Evolutionary conservation across 2,113 vertebrate genomes (phyloP).

Genomic region (Elgaria multicarinata): DNA sequence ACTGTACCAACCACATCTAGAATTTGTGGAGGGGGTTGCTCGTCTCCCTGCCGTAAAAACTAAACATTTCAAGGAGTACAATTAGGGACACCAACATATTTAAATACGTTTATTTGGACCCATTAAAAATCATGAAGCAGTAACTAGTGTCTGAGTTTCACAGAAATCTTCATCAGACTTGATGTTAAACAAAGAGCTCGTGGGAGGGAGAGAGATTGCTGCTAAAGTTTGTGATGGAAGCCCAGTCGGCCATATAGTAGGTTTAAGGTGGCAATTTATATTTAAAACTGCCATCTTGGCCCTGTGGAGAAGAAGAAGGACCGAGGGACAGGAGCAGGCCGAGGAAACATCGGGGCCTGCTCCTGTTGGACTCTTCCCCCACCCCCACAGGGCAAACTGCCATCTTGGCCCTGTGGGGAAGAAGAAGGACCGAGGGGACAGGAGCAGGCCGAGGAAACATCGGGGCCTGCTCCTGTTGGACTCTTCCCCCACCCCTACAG

Average conservation of each 20-base stretch:
- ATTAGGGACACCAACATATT: not conserved
- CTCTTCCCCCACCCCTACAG: too few relatives aligned
- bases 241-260: not conserved
- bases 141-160: not conserved
- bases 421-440: too few relatives aligned
- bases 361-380: too few relatives aligned
- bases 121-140: too few relatives aligned
- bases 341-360: too few relatives aligned
- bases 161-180: not conserved
- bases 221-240: not conserved
- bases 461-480: too few relatives aligned
- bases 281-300: too few relatives aligned
- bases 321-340: too few relatives aligned
- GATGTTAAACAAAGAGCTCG: not conserved
- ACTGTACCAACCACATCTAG: not conserved
- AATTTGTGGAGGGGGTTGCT: not conserved
- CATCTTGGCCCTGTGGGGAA: too few relatives aligned
- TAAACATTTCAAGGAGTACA: not conserved
- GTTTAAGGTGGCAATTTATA: not conserved
- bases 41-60: not conserved
- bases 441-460: too few relatives aligned
- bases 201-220: not conserved
- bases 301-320: too few relatives aligned
- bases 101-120: not conserved
- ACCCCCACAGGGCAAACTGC: too few relatives aligned